Base-by-base conservation (phyloP, 1,140 invertebrate genomes). In the Ceratosolen fusciceps region DNA sequence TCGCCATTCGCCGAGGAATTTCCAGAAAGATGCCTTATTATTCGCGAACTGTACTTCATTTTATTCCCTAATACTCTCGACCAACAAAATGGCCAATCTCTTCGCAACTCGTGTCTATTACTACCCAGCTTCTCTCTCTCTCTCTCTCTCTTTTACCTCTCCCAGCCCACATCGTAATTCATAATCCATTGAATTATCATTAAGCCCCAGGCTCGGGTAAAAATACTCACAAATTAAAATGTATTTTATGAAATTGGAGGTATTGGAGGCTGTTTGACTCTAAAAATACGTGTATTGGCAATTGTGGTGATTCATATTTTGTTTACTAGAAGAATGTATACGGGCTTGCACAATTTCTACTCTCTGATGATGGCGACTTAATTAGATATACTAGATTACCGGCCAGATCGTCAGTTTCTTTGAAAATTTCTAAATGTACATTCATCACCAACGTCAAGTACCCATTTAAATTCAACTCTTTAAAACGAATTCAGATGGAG, bases 231-330 rank as follows among this genome's bases (percentile, higher is more conserved):
- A 37, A 8, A 43, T 29, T 9, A 70, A 77, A 72, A 78, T 65
- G 12, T 52, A n/a, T 65, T 74, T 58, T 56, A 49, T 70, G 72
- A 74, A 80, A 80, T 70, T 34, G 73, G 39, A 80, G 73, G 74
- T 79, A 79, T 79, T 14, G n/a, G 26, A 26, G 52, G 4, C 34
- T 0, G 16, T 26, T 52, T 34, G 2, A 54, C 52, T 67, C 78
- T 80, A 80, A 80, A 80, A 75, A 80, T 80, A 80, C 12, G 8
- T 10, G 16, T 80, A 80, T 80, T 74, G 72, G 60, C 78, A 74
- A 80, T 80, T 80, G 65, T 29, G 56, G 1, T 80, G 73, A 80
- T 77, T 80, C 74, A 77, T 16, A 47, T 52, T 47, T 80, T 80
- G 68, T 80, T 80, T 80, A 80, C 79, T 76, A 67, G 49, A 76